Base-by-base conservation (phyloP, 2,888 invertebrate species). In the Agonopterix arenella region DNA sequence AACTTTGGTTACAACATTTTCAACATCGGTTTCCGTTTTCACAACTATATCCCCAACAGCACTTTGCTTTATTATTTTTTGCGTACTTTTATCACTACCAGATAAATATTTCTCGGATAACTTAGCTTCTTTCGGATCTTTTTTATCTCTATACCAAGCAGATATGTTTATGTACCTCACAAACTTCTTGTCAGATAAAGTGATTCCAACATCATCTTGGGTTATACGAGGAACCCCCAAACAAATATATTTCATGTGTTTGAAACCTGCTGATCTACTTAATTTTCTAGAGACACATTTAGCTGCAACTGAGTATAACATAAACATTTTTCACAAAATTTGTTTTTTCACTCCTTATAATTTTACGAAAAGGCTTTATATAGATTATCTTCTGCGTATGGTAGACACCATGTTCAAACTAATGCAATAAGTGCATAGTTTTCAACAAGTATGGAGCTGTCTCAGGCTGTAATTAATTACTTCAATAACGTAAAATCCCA, bases 1-100 rank as follows among this genome's bases (percentile, higher is more conserved):
- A 41, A 89, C 82, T 70, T 85, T 89, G 41, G 88, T 88, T n/a
- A 89, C 83, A 52, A 73, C 57, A 57, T 84, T 72, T 47, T 77
- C 62, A 11, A 57, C 63, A 67, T 83, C 76, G 44, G 77, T 79
- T 63, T 88, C 85, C 46, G 88, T 81, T 67, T 85, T 86, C 5
- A 89, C 84, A 56, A 80, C 68, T 51, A 88, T 80, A 53, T 80
- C 76, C 28, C 76, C 79, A 41, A 79, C 62, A 13, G 70, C 62
- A 64, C 76, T 81, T 53, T 76, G 74, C 59, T 78, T 75, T 38
- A 75, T 68, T 28, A 69, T 50, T 57, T 69, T 71, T 51, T 76
- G 56, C 11, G 58, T 47, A 46, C 51, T 59, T 53, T 67, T 57
- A 36, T 65, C 59, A 40, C 52, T 52, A 45, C 65, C 55, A 50